Evolutionary conservation across 2,113 vertebrate species (phyloP).

Genomic region (Phaethon lepturus): DNA sequence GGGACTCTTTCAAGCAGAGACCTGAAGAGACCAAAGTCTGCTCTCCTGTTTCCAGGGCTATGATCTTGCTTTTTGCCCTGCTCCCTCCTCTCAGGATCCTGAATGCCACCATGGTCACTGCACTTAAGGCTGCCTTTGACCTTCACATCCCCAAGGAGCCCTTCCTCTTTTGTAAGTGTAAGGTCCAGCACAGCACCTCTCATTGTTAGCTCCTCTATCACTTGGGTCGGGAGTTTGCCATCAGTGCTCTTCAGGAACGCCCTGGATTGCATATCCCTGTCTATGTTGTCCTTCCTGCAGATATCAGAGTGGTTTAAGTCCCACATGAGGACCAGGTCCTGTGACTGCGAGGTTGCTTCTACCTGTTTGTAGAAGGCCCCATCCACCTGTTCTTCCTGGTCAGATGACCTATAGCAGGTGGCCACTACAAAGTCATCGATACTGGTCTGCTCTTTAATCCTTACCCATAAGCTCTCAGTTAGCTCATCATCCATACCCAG

Average conservation of each 20-base stretch:
- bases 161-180: not conserved
- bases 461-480: not conserved
- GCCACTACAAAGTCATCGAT: not conserved
- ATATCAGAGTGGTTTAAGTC: too few relatives aligned
- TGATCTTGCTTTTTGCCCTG: not conserved
- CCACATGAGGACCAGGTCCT: too few relatives aligned
- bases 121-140: not conserved
- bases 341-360: too few relatives aligned
- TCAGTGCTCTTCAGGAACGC: not conserved
- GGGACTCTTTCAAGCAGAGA: not conserved
- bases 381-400: too few relatives aligned
- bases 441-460: not conserved
- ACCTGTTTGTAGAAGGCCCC: too few relatives aligned
- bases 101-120: not conserved
- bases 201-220: not conserved
- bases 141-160: not conserved
- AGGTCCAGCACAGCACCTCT: not conserved
- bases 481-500: not conserved
- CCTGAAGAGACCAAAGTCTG: not conserved
- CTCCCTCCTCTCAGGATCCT: not conserved
- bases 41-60: not conserved
- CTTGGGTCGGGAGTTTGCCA: not conserved
- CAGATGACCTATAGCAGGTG: too few relatives aligned
- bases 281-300: too few relatives aligned
- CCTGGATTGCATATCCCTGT: too few relatives aligned